Evolutionary conservation across 2,113 vertebrate genomes (phyloP).

Genomic region (Arvicanthis niloticus): DNA sequence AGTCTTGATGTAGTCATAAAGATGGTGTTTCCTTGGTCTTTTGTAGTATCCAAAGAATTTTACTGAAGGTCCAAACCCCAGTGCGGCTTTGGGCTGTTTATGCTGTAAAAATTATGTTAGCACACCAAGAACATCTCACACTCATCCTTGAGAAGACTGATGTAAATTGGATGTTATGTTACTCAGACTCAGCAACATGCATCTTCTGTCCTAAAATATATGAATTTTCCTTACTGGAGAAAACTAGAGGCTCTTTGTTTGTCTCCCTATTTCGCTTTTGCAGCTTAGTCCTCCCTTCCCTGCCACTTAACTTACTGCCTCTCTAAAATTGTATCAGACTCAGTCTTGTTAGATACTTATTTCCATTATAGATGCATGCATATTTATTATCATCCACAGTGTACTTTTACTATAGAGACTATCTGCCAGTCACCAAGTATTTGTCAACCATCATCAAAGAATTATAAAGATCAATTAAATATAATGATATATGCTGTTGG

Average conservation of each 20-base stretch:
- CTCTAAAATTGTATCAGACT: constrained; percentile 36
- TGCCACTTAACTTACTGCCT: constrained; percentile 40
- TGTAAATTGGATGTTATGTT: constrained; percentile 62
- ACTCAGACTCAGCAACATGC: not conserved
- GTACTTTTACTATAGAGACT: constrained; percentile 50
- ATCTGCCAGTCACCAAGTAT: constrained; percentile 9
- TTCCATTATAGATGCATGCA: constrained; percentile 1
- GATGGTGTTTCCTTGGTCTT: constrained; percentile 56
- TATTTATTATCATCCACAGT: not conserved
- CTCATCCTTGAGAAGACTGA: constrained; percentile 23
- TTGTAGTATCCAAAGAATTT: constrained; percentile 47
- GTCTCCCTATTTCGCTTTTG: constrained; percentile 38
- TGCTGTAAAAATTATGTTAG: constrained; percentile 71
- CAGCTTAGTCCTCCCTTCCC: not conserved
- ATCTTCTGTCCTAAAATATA: constrained; percentile 46
- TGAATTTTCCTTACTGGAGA: constrained; percentile 33
- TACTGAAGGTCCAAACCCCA: not conserved
- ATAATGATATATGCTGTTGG: constrained; percentile 40
- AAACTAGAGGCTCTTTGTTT: constrained; percentile 20
- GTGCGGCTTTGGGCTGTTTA: constrained; percentile 47
- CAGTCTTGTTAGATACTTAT: constrained; percentile 26
- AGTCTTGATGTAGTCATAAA: constrained; percentile 24
- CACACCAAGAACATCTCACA: constrained; percentile 58
- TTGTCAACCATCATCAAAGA: constrained; percentile 23
- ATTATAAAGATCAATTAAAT: constrained; percentile 49